Evolutionary conservation across 2,797 vertebrate genomes (phyloP).

Genomic region (Sebastes ruberrimus): DNA sequence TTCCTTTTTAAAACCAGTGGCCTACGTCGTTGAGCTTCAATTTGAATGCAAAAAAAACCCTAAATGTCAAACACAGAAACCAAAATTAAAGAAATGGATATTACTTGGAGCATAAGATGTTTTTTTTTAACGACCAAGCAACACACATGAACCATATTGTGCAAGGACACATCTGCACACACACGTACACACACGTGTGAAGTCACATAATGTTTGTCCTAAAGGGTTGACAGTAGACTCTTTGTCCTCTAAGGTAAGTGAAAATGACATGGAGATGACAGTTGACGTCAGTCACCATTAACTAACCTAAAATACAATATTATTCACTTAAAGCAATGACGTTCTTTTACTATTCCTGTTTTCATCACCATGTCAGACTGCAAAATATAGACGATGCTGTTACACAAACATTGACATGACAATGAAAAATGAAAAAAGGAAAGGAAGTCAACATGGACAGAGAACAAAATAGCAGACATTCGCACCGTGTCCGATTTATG

Average conservation of each 20-base stretch:
- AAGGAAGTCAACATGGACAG: neutral
- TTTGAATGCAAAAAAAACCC: slow-evolving; percentile 67
- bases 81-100: slow-evolving; percentile 73
- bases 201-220: neutral
- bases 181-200: neutral
- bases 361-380: neutral
- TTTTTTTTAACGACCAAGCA: neutral
- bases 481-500: too few relatives aligned
- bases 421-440: neutral
- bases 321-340: neutral
- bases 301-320: neutral
- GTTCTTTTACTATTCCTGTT: neutral
- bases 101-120: slow-evolving; percentile 25
- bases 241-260: slow-evolving; percentile 2
- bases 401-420: neutral
- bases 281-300: neutral
- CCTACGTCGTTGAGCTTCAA: slow-evolving; percentile 64
- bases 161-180: neutral
- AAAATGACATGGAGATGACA: neutral
- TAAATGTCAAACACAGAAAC: slow-evolving; percentile 73
- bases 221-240: neutral
- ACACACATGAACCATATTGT: neutral
- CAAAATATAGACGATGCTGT: neutral
- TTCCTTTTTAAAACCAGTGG: slow-evolving; percentile 51
- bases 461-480: neutral